These are phyloP conservation scores for Chamaea fasciata DNA, from an alignment of 2,113 vertebrate species.

Conservation along the genomic window DNA sequence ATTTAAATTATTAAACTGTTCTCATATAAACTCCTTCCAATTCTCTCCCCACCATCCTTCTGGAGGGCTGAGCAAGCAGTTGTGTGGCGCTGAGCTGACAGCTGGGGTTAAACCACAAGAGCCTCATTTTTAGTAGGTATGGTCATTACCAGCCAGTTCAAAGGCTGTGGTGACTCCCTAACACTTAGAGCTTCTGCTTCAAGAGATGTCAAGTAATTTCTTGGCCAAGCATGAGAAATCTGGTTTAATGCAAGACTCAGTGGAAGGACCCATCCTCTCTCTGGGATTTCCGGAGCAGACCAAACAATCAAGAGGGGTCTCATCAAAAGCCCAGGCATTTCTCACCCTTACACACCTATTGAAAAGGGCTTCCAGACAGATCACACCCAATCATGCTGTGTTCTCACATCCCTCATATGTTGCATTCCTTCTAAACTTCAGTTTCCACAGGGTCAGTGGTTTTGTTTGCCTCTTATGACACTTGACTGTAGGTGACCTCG, in stretches of 20 bases:
- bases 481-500: fast-evolving
- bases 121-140: neutral
- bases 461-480: neutral
- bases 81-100: neutral
- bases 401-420: neutral
- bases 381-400: neutral
- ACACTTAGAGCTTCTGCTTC: neutral
- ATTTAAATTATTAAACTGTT: neutral
- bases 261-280: neutral
- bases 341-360: neutral
- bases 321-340: neutral
- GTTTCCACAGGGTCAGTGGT: neutral
- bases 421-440: neutral
- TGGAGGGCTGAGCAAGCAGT: neutral
- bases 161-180: neutral
- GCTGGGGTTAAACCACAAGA: neutral
- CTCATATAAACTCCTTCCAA: neutral
- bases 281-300: neutral
- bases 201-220: neutral
- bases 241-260: neutral
- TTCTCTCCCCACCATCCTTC: neutral
- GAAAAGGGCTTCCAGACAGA: neutral
- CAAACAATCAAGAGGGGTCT: neutral
- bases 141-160: neutral
- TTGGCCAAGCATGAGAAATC: neutral